Conservation (phyloP, 2,888 invertebrate species). For the Heliconius cydno region DNA sequence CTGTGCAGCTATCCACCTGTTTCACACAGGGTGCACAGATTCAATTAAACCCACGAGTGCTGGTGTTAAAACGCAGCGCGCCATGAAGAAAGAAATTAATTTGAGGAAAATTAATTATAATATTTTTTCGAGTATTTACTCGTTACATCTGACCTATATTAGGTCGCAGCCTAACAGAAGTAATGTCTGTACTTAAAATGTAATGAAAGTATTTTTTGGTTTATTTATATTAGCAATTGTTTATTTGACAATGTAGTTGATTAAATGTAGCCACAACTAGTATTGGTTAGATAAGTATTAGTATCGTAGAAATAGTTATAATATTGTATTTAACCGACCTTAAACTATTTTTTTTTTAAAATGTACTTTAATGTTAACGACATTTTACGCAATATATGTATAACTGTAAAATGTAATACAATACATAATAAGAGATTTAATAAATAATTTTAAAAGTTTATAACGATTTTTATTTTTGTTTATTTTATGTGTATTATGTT, state of each 20-base stretch:
- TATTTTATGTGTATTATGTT: too few species aligned
- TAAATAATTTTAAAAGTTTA: background rate
- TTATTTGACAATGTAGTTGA: slow-evolving; percentile 23
- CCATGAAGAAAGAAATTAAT: background rate
- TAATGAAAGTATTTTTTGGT: slow-evolving; percentile 60
- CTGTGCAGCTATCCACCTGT: slow-evolving; percentile 64
- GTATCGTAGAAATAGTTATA: slow-evolving; percentile 23
- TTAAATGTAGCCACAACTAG: slow-evolving; percentile 27
- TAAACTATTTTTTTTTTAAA: background rate
- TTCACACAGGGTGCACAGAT: slow-evolving; percentile 53
- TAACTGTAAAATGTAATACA: background rate
- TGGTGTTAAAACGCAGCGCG: background rate
- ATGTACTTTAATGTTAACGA: background rate
- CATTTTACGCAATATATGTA: background rate
- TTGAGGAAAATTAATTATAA: slow-evolving; percentile 19
- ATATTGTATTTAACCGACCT: slow-evolving; percentile 6
- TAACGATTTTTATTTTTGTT: background rate
- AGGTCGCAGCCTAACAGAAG: slow-evolving; percentile 71
- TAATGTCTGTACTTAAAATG: slow-evolving; percentile 68
- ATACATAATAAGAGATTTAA: background rate
- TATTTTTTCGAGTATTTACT: slow-evolving; percentile 50
- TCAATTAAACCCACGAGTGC: slow-evolving; percentile 28
- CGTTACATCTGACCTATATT: slow-evolving; percentile 61
- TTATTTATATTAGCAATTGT: slow-evolving; percentile 27
- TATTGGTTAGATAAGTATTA: slow-evolving; percentile 38